Conservation (phyloP, 2,113 vertebrate species). For the Actinemys pallida region DNA sequence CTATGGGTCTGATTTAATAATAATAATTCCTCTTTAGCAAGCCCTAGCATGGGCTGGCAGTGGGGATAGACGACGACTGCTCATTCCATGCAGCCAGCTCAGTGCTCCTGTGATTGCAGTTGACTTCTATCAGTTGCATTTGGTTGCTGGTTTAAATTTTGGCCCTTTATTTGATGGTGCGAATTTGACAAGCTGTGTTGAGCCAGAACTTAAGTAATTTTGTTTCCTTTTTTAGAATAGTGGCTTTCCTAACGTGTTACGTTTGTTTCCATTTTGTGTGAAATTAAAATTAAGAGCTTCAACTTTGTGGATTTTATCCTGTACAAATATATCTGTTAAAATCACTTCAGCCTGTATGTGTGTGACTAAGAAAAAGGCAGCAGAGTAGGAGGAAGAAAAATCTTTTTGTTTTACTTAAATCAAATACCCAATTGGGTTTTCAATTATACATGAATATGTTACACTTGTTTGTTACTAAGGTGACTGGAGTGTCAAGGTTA, state of each 20-base stretch:
- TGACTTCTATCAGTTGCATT: not conserved
- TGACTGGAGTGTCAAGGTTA: constrained; percentile 68
- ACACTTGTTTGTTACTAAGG: constrained; percentile 70
- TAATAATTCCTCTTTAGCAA: not conserved
- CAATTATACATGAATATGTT: constrained; percentile 34
- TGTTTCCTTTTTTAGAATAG: constrained; percentile 42
- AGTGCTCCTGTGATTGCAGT: rapidly evolving
- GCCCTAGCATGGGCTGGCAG: not conserved
- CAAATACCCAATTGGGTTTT: constrained; percentile 54
- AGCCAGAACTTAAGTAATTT: constrained; percentile 53
- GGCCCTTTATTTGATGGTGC: not conserved
- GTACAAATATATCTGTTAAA: constrained; percentile 52
- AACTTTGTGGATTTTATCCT: constrained; percentile 47
- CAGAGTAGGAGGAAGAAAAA: not conserved
- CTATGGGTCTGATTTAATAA: not conserved
- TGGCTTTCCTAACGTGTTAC: constrained; percentile 50
- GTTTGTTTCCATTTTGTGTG: constrained; percentile 54
- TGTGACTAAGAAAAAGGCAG: constrained; percentile 33
- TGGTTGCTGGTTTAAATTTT: constrained; percentile 7
- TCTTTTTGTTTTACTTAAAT: constrained; percentile 56
- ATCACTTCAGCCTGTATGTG: constrained; percentile 6
- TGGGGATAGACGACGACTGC: not conserved
- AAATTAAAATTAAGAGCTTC: constrained; percentile 52
- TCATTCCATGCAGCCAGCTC: rapidly evolving
- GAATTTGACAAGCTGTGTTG: constrained; percentile 29